phyloP scores from a whole-genome alignment of 1,140 invertebrate genomes.

The Pentalonia nigronervosa region DNA sequence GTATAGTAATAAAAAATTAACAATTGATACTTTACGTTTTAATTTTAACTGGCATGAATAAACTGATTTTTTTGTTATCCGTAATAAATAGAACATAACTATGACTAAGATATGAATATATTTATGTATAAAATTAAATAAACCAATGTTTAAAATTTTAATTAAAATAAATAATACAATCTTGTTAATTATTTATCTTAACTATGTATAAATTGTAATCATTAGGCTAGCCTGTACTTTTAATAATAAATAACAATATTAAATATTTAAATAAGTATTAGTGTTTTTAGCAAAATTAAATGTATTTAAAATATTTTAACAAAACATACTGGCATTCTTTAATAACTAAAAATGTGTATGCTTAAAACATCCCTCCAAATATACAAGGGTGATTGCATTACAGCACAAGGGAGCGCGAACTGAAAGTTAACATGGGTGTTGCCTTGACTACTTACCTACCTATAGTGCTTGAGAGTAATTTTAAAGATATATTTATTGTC shows the following conservation, averaged over 20 bases:
- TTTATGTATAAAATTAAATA: background rate
- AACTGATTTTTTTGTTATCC: background rate
- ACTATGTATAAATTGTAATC: too few relatives aligned
- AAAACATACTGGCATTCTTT: background rate
- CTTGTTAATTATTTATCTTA: too few relatives aligned
- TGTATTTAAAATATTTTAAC: background rate
- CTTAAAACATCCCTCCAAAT: background rate
- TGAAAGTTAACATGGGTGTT: conserved; percentile 38
- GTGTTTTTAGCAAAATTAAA: background rate
- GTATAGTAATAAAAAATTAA: too few relatives aligned
- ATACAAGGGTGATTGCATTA: background rate
- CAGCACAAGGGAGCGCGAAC: conserved; percentile 7
- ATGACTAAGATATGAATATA: background rate
- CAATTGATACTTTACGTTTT: too few relatives aligned
- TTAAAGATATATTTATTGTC: background rate
- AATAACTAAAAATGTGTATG: background rate
- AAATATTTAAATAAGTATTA: background rate
- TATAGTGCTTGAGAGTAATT: conserved; percentile 15
- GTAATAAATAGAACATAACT: background rate
- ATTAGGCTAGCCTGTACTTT: too few relatives aligned
- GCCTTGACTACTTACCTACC: conserved; percentile 55
- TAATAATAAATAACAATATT: background rate
- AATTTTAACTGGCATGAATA: too few relatives aligned
- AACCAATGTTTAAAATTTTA: background rate
- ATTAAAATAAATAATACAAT: background rate